Evolutionary conservation across 2,113 vertebrate genomes (phyloP).

Genomic region (Grammomys surdaster): DNA sequence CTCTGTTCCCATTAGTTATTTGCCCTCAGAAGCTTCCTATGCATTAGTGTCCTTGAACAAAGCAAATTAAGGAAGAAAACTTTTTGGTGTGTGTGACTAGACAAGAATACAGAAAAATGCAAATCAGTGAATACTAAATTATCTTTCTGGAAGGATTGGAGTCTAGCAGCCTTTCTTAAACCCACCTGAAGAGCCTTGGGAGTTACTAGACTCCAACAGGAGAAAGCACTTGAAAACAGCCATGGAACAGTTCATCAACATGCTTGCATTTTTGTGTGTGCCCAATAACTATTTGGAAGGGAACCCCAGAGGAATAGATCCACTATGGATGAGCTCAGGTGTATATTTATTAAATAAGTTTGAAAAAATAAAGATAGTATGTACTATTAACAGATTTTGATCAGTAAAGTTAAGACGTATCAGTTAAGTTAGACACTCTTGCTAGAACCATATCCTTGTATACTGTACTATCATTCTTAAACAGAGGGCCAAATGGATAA

Average conservation of each 20-base stretch:
- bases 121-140: background rate
- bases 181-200: background rate
- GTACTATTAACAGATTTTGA: background rate
- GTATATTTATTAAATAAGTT: background rate
- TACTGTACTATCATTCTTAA: background rate
- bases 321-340: background rate
- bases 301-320: background rate
- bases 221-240: background rate
- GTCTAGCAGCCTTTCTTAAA: background rate
- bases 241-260: background rate
- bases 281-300: background rate
- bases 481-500: background rate
- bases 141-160: background rate
- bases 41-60: background rate
- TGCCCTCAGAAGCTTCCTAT: background rate
- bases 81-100: background rate
- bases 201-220: background rate
- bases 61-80: background rate
- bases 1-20: background rate
- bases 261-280: background rate
- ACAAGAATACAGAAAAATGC: background rate
- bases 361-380: constrained; percentile 18
- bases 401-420: background rate
- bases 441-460: background rate
- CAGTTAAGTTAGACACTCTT: constrained; percentile 18